Base-by-base conservation (phyloP, 1,140 invertebrate genomes). In the Coenobita brevimanus region DNA sequence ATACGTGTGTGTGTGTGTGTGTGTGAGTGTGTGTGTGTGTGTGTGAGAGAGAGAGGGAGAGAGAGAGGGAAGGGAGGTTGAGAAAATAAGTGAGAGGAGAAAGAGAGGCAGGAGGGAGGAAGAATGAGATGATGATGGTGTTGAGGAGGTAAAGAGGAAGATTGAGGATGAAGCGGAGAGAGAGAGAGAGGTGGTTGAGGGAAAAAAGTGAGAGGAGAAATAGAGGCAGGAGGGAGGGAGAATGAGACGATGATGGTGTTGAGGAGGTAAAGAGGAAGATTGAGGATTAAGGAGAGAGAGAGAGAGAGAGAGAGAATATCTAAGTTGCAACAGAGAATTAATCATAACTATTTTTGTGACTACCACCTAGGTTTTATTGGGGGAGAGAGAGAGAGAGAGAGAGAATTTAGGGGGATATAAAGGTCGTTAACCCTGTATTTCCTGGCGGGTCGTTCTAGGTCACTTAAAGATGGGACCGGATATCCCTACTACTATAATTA, bases 21-120 rank as follows among this genome's bases (percentile, higher is more conserved):
- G 57, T 62, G 57, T 62, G 57, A n/a, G 57, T 62, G 57, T 62
- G 57, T 62, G 57, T 62, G 57, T 62, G 21, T 62, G 57, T 62
- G 21, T 62, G 4, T 24, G 21, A 24, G 4, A 4, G 21, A 57
- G 54, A 57, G 54, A 57, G 54, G n/a, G 54, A 57, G 54, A 57
- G 54, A 57, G 54, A 57, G 54, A 57, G 54, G 62, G 62, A 30
- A 6, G 6, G 62, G 33, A 21, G 62, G n/a, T n/a, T 3, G 10
- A 13, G 10, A 57, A 57, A 57, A 57, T 57, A 13, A 13, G 10
- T 57, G 10, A 10, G 36, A 2, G n/a, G n/a, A 30, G 62, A 67
- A 67, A 33, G 62, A 24, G 36, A 17, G 62, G 62, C n/a, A 64
- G 62, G 30, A 64, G 30, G 62, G 62, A 67, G 36, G 27, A 24